Conservation (phyloP, 1,140 invertebrate species). For the Papilio polytes region DNA sequence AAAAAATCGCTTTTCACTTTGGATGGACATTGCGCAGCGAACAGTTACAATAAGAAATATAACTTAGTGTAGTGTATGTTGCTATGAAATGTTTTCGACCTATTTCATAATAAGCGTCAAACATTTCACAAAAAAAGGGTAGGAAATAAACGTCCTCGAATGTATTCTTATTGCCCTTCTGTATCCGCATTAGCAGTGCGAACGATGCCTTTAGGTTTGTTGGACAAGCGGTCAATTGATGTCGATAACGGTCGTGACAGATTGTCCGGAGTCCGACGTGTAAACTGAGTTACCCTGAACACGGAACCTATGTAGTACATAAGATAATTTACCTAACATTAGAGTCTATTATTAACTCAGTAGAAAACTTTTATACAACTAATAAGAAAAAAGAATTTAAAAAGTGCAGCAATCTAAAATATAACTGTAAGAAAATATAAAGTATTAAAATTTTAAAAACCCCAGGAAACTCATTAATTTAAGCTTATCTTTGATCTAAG, state of each 20-base stretch:
- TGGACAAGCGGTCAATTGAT: constrained; percentile 47
- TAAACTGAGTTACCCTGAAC: not conserved
- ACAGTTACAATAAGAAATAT: not conserved
- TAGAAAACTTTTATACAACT: no score
- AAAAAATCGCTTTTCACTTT: not conserved
- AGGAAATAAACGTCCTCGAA: not conserved
- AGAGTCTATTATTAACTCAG: not conserved
- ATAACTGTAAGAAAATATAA: not conserved
- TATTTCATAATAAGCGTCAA: not conserved
- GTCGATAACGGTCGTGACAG: constrained; percentile 56
- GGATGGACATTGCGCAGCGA: not conserved
- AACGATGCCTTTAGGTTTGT: constrained; percentile 42
- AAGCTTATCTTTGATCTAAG: constrained; percentile 12
- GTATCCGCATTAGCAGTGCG: constrained; percentile 26
- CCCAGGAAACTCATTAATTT: constrained; percentile 11
- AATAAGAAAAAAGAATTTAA: not conserved
- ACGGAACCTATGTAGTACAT: not conserved
- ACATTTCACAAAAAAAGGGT: not conserved
- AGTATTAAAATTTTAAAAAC: not conserved
- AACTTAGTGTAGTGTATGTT: not conserved
- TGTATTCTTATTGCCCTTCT: not conserved
- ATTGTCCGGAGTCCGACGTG: constrained; percentile 34
- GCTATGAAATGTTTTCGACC: not conserved
- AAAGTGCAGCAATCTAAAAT: no score
- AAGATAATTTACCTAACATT: not conserved